These are phyloP conservation scores for Cynoglossus semilaevis DNA, from an alignment of 2,113 vertebrate genomes.

Conservation along the genomic window DNA sequence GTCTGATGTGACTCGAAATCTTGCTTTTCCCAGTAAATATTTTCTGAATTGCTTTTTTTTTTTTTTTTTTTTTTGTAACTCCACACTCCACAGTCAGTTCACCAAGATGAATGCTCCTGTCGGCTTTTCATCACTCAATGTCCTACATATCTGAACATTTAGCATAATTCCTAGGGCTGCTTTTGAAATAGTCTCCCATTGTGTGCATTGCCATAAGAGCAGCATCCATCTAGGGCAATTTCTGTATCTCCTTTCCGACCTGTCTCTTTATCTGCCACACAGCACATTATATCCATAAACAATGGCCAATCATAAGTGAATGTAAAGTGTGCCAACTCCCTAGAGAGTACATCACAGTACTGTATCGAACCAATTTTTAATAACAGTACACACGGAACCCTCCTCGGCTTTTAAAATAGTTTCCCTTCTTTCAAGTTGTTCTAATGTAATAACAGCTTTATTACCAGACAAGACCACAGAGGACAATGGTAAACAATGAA, in stretches of 20 bases:
- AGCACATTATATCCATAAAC: conserved; percentile 17
- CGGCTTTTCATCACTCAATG: conserved; percentile 22
- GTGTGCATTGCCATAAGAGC: conserved; percentile 12
- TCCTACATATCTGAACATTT: conserved; percentile 8
- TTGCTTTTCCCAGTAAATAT: conserved; percentile 9
- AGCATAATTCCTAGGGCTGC: conserved; percentile 2
- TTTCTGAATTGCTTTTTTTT: conserved; percentile 37
- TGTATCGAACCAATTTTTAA: conserved; percentile 9
- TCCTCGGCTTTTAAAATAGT: too few species aligned
- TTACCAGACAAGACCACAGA: conserved; percentile 50
- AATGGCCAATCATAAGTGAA: conserved; percentile 32
- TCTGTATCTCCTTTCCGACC: neutral
- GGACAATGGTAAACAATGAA: conserved; percentile 48
- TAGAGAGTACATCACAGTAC: conserved; percentile 12
- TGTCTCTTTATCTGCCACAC: conserved; percentile 12
- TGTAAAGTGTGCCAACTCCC: conserved; percentile 9
- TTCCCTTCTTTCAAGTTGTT: neutral
- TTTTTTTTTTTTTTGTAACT: conserved; percentile 40
- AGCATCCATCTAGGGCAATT: conserved; percentile 16
- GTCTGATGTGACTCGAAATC: conserved; percentile 9
- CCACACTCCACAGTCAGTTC: conserved; percentile 16
- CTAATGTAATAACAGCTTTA: conserved; percentile 35
- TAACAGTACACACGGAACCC: too few species aligned
- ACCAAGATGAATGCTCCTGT: conserved; percentile 26
- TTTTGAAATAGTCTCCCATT: conserved; percentile 4